These are phyloP conservation scores for Diarsia rubi DNA, from an alignment of 2,888 invertebrate species.

Conservation along the genomic window DNA sequence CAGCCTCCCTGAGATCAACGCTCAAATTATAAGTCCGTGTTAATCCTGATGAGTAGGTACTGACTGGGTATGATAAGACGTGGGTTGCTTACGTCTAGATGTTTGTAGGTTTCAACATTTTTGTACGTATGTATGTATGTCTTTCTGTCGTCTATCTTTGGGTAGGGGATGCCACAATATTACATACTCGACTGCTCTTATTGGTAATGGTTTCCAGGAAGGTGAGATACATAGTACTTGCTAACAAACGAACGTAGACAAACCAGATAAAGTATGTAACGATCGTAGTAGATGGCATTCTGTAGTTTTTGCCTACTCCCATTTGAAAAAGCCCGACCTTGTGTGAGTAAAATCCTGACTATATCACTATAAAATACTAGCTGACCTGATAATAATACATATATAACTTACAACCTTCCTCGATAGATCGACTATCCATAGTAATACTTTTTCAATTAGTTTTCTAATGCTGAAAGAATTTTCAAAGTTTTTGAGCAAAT, in stretches of 20 bases:
- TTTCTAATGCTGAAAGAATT: no score
- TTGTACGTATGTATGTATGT: background rate
- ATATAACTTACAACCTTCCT: no score
- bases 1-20: conserved; percentile 13
- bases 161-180: no score
- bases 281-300: background rate
- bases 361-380: no score
- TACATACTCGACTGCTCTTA: background rate
- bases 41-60: conserved; percentile 21
- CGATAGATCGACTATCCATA: no score
- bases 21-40: conserved; percentile 24
- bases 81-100: background rate
- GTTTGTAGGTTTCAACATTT: background rate
- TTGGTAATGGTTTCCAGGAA: background rate
- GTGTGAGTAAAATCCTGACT: no score
- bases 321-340: background rate
- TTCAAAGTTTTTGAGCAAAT: no score
- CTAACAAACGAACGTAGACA: background rate
- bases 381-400: no score
- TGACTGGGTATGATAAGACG: conserved; percentile 2
- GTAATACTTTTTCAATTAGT: no score
- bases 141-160: background rate
- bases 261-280: background rate
- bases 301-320: background rate
- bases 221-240: background rate